These are phyloP conservation scores for Neodon shergylaensis DNA, from an alignment of 2,113 vertebrate species.

Conservation along the genomic window DNA sequence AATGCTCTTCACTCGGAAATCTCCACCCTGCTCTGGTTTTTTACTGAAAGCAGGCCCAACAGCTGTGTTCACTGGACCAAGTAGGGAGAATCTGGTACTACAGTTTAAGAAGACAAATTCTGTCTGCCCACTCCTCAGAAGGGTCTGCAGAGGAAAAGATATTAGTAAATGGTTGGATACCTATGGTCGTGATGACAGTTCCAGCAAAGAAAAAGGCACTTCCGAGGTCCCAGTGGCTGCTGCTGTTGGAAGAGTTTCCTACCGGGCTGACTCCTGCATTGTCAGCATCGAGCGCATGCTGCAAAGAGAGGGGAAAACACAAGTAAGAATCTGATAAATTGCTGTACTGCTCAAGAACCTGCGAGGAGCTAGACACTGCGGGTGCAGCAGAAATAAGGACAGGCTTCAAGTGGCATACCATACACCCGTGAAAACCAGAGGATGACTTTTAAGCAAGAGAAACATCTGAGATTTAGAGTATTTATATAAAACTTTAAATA, in stretches of 20 bases:
- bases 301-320: constrained; percentile 71
- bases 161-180: constrained; percentile 81
- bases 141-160: neutral
- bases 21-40: neutral
- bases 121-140: neutral
- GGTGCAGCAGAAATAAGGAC: neutral
- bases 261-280: constrained; percentile 96
- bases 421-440: neutral
- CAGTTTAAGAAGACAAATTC: neutral
- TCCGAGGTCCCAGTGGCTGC: constrained; percentile 97
- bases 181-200: constrained; percentile 99
- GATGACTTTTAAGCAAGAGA: neutral
- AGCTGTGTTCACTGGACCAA: neutral
- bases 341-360: neutral
- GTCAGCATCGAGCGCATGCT: constrained; percentile 95
- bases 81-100: neutral
- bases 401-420: neutral
- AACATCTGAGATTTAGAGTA: too few species aligned
- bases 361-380: neutral
- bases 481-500: neutral
- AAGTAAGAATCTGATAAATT: neutral
- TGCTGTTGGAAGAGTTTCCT: constrained; percentile 92
- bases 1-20: neutral
- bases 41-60: neutral
- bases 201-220: constrained; percentile 99